phyloP scores from a whole-genome alignment of 1,140 invertebrate species.

The Cephus cinctus region DNA sequence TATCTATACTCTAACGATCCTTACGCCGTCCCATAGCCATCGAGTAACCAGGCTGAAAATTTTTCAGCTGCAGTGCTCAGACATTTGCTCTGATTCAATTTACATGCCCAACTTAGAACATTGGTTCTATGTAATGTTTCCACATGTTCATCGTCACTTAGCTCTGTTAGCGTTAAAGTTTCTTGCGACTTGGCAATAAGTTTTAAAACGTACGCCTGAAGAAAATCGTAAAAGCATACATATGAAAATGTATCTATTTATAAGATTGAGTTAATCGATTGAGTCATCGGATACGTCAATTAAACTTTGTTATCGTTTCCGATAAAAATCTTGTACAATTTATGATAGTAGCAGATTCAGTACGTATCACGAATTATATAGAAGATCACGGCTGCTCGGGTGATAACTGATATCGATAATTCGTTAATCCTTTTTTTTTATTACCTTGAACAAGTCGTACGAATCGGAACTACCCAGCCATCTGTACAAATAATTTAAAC shows the following conservation, averaged over 20 bases:
- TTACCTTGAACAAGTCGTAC: slow-evolving; percentile 75
- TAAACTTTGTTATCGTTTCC: no score
- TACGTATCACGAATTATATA: no score
- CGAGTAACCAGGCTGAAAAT: slow-evolving; percentile 70
- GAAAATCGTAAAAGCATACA: slow-evolving; percentile 64
- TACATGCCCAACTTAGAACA: slow-evolving; percentile 68
- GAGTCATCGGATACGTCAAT: no score
- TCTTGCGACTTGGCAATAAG: no score
- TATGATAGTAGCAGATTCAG: no score
- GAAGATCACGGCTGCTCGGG: no score
- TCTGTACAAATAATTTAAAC: slow-evolving; percentile 68
- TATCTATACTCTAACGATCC: slow-evolving; percentile 66
- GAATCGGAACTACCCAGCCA: slow-evolving; percentile 72
- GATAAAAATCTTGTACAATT: no score
- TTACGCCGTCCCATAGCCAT: slow-evolving; percentile 66
- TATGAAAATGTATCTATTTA: slow-evolving; percentile 52
- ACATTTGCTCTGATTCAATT: slow-evolving; percentile 68
- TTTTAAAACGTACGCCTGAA: no score
- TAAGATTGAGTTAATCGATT: no score
- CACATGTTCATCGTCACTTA: no score
- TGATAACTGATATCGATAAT: background rate
- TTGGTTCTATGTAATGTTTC: no score
- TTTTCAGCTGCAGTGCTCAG: slow-evolving; percentile 65
- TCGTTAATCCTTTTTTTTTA: slow-evolving; percentile 11
- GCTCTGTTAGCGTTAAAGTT: no score